Evolutionary conservation across 2,797 vertebrate species (phyloP), one percentile per base, ranked within the genome.

Genomic region (Ptychadena robeensis): DNA sequence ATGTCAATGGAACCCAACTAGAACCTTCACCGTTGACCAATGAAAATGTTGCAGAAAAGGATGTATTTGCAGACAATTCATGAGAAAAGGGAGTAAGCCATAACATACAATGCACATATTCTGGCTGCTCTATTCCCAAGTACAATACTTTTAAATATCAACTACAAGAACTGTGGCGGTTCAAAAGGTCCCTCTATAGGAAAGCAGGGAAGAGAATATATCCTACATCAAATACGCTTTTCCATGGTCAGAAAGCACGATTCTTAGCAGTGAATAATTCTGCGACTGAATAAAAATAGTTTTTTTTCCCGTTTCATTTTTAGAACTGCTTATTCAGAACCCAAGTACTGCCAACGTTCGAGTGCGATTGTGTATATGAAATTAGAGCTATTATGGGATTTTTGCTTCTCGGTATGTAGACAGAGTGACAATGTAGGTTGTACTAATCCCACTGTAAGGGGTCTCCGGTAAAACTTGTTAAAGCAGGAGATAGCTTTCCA

Each of bases 251-350:
- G 5, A 44, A 44, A 44, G 40, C n/a, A n/a, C n/a, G 14, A 44
- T 77, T 77, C 67, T 22, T 44, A 78, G 61, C 61, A 32, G 38
- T 34, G 35, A 28, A 32, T 25, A 59, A 27, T 79, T 69, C 75
- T 27, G 64, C 75, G 15, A 25, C 65, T 66, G 28, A 18, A 28
- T 35, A 77, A 77, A 77, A 77, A 53, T 78, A 68, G 63, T 53
- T 28, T 66, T 79, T 68, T 67, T 53, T 28, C 38, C 53, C 1
- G 15, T 53, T 79, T 27, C 67, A 79, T 69, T 68, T 79, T 68
- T 79, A 79, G 76, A 79, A 79, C 53, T 70, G 78, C 78, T 80
- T 80, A 80, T 80, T 80, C 78, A 63, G 78, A 38, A 28, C 18
- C 66, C 22, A 31, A 14, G 34, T 25, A 31, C 66, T 40, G 67